Evolutionary conservation across 23 tunicate genomes (phyloP).

Genomic region (Botrylloides violaceus): DNA sequence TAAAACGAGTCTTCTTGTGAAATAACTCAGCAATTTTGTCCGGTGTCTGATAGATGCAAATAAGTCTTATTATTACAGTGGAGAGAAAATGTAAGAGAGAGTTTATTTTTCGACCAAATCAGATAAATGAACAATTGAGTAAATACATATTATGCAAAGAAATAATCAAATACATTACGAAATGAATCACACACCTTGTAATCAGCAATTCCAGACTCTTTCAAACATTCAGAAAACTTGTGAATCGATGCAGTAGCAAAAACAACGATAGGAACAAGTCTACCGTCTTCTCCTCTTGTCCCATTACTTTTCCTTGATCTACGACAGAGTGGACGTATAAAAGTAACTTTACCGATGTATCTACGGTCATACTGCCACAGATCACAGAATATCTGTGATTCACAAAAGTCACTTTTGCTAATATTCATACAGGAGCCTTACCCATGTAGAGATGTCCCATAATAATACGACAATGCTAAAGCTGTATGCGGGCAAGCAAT

Average conservation of each 20-base stretch:
- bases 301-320: slow-evolving; percentile 15
- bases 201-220: slow-evolving; percentile 15
- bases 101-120: neutral
- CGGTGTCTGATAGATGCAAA: slow-evolving; percentile 6
- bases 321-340: neutral
- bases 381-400: no score
- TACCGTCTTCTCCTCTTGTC: neutral
- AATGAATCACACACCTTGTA: no score
- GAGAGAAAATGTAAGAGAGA: neutral
- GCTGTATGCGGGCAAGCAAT: slow-evolving; percentile 62
- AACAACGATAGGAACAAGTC: slow-evolving; percentile 22
- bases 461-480: slow-evolving; percentile 48
- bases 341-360: neutral
- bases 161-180: neutral
- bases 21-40: neutral
- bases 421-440: no score
- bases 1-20: neutral
- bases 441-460: slow-evolving; percentile 32
- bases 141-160: neutral
- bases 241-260: slow-evolving; percentile 41
- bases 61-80: no score
- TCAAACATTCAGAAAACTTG: slow-evolving; percentile 41
- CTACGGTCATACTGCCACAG: no score
- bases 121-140: neutral
- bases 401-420: no score